Conservation (phyloP, 2,888 invertebrate genomes). For the Polylopha cassiicola region DNA sequence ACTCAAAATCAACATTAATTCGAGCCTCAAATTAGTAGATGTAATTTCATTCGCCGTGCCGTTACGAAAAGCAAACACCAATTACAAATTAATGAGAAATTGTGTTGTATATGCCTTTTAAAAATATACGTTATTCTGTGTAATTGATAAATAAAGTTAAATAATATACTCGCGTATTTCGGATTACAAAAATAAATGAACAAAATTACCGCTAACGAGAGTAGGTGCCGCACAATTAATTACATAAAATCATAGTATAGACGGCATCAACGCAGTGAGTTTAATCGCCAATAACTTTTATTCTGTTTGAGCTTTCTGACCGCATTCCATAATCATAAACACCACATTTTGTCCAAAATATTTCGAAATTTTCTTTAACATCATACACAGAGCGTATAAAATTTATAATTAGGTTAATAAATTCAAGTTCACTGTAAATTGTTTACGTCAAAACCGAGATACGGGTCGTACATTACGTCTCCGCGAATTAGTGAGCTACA, state of each 20-base stretch:
- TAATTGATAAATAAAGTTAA: no score
- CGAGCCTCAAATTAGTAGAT: conserved; percentile 21
- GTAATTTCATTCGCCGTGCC: conserved; percentile 16
- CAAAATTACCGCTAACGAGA: no score
- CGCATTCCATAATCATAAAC: conserved; percentile 6
- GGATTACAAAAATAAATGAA: no score
- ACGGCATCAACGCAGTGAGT: no score
- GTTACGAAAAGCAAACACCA: conserved; percentile 19
- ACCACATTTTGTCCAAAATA: conserved; percentile 7
- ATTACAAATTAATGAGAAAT: conserved; percentile 14
- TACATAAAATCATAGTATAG: no score
- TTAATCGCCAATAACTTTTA: no score
- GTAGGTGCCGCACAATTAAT: no score
- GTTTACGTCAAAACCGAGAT: conserved; percentile 47
- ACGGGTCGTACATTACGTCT: conserved; percentile 44
- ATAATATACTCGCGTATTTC: no score
- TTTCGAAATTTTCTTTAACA: conserved; percentile 8
- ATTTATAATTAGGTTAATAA: conserved; percentile 34
- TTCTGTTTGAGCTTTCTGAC: not conserved
- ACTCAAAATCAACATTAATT: conserved; percentile 24
- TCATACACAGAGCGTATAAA: conserved; percentile 13
- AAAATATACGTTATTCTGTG: no score
- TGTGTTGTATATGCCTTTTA: conserved; percentile 1
- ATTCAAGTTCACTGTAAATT: conserved; percentile 35
- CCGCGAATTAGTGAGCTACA: conserved; percentile 43